Base-by-base conservation (phyloP, 2,113 vertebrate species). In the Microtus richardsoni region DNA sequence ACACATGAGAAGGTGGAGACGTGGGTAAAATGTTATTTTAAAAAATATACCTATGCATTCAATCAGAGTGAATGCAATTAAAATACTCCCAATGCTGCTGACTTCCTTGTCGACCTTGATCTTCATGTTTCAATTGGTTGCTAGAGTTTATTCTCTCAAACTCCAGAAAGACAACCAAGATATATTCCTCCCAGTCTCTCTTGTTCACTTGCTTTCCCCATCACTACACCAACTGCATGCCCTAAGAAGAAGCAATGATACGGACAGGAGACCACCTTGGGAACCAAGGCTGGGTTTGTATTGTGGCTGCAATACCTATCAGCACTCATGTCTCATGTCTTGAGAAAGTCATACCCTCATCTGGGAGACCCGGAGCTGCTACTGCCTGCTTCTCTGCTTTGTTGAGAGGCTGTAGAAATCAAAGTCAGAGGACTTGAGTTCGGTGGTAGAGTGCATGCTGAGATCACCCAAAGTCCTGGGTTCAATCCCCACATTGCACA, bases 61-160 rank as follows among this genome's bases (percentile, higher is more conserved):
- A 83, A 30, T 17, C 7, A 5, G 14, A 41, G 39, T 41, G n/a
- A 88, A 80, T 28, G 54, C 52, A 83, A 28, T 47, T 77, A 8
- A n/a, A 80, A 66, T 80, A 49, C 24, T 66, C 26, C 36, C 78
- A 58, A 2, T 5, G 11, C 36, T 3, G 6, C 39, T 26, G 17
- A 75, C 60, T 88, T 85, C 44, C 66, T 88, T 6, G 60, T 77
- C 80, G 80, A 41, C 64, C 92, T 36, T 33, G 58, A 77, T 3
- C 74, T 49, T 49, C 79, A 66, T 66, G 28, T 79, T 93, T 95
- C 39, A 28, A 39, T 92, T 68, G 26, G 89, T 94, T 91, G 75
- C 64, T 91, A 36, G 82, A 16, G n/a, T 7, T 87, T 33, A 91
- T 84, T 66, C 24, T 60, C 90, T 78, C 39, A 41, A 73, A 92